Evolutionary conservation across 2,888 invertebrate genomes (phyloP).

Genomic region (Callosobruchus maculatus): DNA sequence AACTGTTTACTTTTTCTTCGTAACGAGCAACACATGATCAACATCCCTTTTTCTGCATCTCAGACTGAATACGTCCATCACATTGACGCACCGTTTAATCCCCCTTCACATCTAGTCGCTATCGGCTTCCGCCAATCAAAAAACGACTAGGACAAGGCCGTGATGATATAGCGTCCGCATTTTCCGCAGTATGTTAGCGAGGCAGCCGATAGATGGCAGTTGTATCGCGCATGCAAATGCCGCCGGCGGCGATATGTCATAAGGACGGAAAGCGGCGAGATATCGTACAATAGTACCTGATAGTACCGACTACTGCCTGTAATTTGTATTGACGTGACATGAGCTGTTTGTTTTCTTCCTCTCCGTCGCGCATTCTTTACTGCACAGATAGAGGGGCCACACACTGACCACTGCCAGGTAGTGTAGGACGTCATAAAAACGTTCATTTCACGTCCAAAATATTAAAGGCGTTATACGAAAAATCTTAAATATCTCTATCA

Average conservation of each 20-base stretch:
- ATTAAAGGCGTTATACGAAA: no score
- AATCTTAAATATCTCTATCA: no score
- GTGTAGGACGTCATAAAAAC: no score
- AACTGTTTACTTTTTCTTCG: background rate
- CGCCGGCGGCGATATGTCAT: slow-evolving; percentile 24
- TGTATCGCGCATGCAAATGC: slow-evolving; percentile 24
- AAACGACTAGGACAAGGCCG: background rate
- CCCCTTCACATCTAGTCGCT: background rate
- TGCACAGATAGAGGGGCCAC: background rate
- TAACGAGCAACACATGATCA: background rate
- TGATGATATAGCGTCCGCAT: background rate
- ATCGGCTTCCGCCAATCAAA: background rate
- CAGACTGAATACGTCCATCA: background rate
- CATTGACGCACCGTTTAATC: background rate
- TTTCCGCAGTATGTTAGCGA: background rate
- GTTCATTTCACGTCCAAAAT: no score
- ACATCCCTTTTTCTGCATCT: background rate
- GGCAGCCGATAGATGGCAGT: background rate
- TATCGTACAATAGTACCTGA: slow-evolving; percentile 13
- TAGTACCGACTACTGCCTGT: background rate
- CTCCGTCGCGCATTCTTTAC: background rate
- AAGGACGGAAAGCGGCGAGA: slow-evolving; percentile 18
- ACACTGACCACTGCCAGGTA: no score
- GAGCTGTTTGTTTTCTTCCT: slow-evolving; percentile 10
- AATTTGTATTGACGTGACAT: slow-evolving; percentile 19